Evolutionary conservation across 2,888 invertebrate genomes (phyloP).

Genomic region (Heteromyza rotundicornis): DNA sequence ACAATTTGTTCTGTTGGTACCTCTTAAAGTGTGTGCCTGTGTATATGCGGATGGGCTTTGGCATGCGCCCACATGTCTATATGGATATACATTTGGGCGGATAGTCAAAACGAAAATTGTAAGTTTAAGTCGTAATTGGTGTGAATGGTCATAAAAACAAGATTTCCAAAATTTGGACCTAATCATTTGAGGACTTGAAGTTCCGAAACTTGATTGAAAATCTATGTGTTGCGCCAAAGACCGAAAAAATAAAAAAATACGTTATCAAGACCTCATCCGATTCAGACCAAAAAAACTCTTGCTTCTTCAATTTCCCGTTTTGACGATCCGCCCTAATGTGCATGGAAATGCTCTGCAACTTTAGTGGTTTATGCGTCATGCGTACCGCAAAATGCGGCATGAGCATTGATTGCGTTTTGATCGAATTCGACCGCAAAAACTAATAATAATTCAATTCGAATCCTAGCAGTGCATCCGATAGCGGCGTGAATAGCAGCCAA

Average conservation of each 20-base stretch:
- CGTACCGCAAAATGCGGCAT: slow-evolving; percentile 42
- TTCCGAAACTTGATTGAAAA: too few relatives aligned
- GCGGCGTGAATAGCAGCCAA: not conserved
- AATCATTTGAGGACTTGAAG: too few relatives aligned
- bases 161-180: too few relatives aligned
- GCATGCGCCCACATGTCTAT: not conserved
- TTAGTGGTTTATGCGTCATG: slow-evolving; percentile 18
- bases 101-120: too few relatives aligned
- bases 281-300: too few relatives aligned
- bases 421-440: slow-evolving; percentile 53
- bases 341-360: slow-evolving; percentile 1
- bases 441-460: slow-evolving; percentile 42
- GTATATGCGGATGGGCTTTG: not conserved
- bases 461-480: slow-evolving; percentile 30
- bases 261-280: too few relatives aligned
- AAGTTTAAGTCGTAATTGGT: too few relatives aligned
- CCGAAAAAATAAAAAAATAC: too few relatives aligned
- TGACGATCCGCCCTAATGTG: too few relatives aligned
- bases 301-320: too few relatives aligned
- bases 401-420: slow-evolving; percentile 47
- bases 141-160: too few relatives aligned
- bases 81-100: not conserved
- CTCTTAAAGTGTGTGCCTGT: not conserved
- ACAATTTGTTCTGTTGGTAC: slow-evolving; percentile 3
- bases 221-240: too few relatives aligned